A percentile compares a stretch with the other conserved stretches of the same genome.
These are phyloP conservation scores for Phataginus tricuspis DNA, from an alignment of 2,797 vertebrate species.

Conservation along the genomic window DNA sequence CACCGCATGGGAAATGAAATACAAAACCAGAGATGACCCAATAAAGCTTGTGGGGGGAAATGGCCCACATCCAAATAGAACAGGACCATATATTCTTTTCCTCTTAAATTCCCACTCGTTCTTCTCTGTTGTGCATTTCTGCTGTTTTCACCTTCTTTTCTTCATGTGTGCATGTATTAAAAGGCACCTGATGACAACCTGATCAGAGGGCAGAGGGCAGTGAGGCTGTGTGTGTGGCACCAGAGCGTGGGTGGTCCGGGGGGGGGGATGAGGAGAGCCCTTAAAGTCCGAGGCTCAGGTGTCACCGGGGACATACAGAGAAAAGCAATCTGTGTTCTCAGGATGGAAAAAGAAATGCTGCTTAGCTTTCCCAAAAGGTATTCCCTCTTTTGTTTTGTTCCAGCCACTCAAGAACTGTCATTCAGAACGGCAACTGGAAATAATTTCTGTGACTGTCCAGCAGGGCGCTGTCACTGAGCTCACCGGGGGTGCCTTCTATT, in stretches of 20 bases:
- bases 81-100: not conserved
- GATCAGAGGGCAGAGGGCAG: not conserved
- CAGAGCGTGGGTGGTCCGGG: not conserved
- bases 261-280: not conserved
- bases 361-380: not conserved
- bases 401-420: not conserved
- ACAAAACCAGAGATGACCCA: not conserved
- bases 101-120: not conserved
- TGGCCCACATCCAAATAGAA: not conserved
- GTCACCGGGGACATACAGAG: not conserved
- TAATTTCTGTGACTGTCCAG: constrained; percentile 27
- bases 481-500: not conserved
- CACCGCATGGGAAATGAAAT: not conserved
- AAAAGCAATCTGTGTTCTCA: not conserved
- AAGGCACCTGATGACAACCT: constrained; percentile 54
- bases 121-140: not conserved
- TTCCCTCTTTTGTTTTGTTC: not conserved
- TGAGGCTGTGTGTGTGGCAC: not conserved
- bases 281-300: not conserved
- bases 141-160: not conserved
- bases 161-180: not conserved
- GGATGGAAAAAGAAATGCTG: not conserved
- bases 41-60: not conserved
- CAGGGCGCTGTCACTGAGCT: not conserved
- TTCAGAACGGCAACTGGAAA: constrained; percentile 43